Evolutionary conservation across 2,113 vertebrate species (phyloP), one percentile per base, ranked within the genome.

Genomic region (Lonchura striata): DNA sequence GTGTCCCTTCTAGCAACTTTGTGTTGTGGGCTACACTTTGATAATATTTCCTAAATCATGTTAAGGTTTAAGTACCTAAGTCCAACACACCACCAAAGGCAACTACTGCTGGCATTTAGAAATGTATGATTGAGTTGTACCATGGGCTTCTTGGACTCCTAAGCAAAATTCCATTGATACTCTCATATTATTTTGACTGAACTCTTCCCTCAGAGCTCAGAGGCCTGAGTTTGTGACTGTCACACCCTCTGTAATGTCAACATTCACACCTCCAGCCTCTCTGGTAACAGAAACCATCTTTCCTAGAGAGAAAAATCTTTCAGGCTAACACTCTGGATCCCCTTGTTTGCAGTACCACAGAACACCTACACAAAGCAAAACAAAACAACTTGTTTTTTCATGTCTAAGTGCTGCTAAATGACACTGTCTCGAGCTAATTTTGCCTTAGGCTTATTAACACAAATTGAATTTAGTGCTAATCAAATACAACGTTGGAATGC

Each of bases 361-460:
- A 47, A 52, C 78, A 74, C n/a, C 54, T 27, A 70, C 50, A 4
- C 19, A 71, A 61, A 86, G 30, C 57, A 63, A 84, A 82, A 52
- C 1, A 16, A 76, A 91, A 60, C 79, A 57, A 69, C 63, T 30
- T 68, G 96, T 50, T 71, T 76, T 76, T 31, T 74, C 68, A 14
- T 94, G 96, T 95, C 92, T 92, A 96, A 97, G 96, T 91, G 83
- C 83, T 92, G 78, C 90, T 96, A 95, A 97, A 96, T 41, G 89
- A 97, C 95, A 97, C 96, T 77, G 88, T 95, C 97, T 96, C 96
- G 94, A 97, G 93, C 89, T 97, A 95, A 96, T 97, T 94, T 95
- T 47, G 93, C 95, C 92, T 93, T 44, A 72, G 88, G 94, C 91
- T 95, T 86, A 97, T 95, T 96, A 97, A 88, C 91, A 92, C 90